Percentiles rank a stretch among this genome's conserved stretches.
Conservation (phyloP, 2,888 invertebrate genomes). For the Gastrophysa polygoni region DNA sequence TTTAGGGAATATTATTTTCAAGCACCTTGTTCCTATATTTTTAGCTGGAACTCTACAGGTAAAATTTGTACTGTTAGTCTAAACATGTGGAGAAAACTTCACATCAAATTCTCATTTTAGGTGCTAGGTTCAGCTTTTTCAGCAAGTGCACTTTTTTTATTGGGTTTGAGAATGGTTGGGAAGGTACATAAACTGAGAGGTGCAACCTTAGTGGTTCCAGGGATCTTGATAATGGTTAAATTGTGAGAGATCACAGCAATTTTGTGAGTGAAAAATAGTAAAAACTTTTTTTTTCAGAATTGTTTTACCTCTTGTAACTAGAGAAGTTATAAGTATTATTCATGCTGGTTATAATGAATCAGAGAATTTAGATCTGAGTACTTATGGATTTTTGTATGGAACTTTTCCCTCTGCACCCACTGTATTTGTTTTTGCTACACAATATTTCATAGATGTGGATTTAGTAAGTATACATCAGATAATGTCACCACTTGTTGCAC, state of each 20-base stretch:
- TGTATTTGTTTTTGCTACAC: conserved; percentile 92
- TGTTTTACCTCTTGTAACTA: conserved; percentile 81
- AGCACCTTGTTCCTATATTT: conserved; percentile 76
- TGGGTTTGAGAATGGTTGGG: conserved; percentile 92
- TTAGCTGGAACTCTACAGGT: conserved; percentile 78
- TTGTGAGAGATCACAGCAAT: conserved; percentile 64
- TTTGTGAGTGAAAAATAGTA: background rate
- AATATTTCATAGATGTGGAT: conserved; percentile 85
- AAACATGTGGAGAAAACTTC: no score
- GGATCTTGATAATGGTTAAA: conserved; percentile 88
- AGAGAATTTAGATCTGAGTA: conserved; percentile 82
- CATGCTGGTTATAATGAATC: conserved; percentile 72
- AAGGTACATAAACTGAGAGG: conserved; percentile 81
- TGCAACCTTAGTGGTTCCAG: conserved; percentile 79
- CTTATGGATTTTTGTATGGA: conserved; percentile 94
- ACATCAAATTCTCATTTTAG: no score
- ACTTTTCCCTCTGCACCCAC: conserved; percentile 96
- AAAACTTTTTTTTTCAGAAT: conserved; percentile 62
- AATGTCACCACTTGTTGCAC: no score
- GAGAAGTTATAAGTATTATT: conserved; percentile 82
- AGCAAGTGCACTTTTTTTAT: conserved; percentile 86
- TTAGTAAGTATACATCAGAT: conserved; percentile 67
- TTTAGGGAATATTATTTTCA: conserved; percentile 80
- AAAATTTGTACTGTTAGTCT: background rate
- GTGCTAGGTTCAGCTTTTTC: conserved; percentile 89